These are phyloP conservation scores for Rhabdomys pumilio DNA, from an alignment of 2,797 vertebrate species.

Conservation along the genomic window DNA sequence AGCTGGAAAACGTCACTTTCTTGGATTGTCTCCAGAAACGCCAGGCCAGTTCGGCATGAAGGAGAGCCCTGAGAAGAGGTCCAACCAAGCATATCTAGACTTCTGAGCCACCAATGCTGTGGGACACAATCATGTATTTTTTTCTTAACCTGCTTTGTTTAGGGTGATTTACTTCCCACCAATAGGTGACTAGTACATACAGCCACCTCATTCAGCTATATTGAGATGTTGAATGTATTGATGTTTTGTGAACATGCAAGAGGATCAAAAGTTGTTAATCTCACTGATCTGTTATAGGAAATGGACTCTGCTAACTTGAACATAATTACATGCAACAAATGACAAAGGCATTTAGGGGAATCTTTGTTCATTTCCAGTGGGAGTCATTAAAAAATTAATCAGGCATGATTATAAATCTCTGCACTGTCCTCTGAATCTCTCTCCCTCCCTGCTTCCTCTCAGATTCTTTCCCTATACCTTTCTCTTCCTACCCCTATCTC, in stretches of 20 bases:
- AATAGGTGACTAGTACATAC: neutral
- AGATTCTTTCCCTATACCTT: neutral
- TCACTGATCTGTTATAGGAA: neutral
- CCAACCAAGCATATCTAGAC: neutral
- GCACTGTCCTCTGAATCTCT: neutral
- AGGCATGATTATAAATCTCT: neutral
- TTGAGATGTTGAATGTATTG: neutral
- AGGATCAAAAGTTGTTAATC: constrained; percentile 1
- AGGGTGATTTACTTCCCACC: neutral
- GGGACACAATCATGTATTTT: neutral
- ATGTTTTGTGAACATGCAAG: neutral
- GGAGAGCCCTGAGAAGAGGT: accelerated
- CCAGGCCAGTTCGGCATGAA: accelerated
- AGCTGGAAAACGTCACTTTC: neutral
- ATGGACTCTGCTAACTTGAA: neutral
- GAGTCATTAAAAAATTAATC: neutral
- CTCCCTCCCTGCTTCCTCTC: too few species aligned
- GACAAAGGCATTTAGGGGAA: neutral
- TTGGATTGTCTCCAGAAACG: neutral
- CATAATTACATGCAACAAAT: neutral
- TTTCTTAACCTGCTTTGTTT: neutral
- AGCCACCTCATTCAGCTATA: neutral
- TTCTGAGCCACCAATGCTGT: neutral
- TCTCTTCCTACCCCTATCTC: neutral
- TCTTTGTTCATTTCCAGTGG: neutral